Evolutionary conservation across 2,888 invertebrate species (phyloP).

Genomic region (Sphinx pinastri): DNA sequence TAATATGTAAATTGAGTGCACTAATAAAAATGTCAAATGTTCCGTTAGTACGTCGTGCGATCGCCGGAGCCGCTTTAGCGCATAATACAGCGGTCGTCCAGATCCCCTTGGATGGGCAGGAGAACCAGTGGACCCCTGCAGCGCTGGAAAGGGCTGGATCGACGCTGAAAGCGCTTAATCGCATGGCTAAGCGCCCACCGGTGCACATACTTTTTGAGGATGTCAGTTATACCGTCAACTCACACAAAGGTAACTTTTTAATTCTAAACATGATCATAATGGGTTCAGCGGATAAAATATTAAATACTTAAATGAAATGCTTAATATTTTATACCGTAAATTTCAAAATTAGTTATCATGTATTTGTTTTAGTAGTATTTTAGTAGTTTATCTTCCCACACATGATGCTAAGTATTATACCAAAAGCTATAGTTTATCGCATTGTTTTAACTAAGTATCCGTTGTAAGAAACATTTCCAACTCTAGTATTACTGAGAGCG

Average conservation of each 20-base stretch:
- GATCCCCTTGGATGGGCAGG: conserved; percentile 51
- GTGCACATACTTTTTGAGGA: conserved; percentile 85
- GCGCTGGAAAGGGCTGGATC: conserved; percentile 78
- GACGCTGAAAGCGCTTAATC: conserved; percentile 79
- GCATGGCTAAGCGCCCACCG: conserved; percentile 84
- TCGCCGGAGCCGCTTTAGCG: conserved; percentile 69
- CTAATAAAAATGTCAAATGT: conserved; percentile 60
- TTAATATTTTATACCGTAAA: too few species aligned
- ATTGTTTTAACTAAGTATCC: too few species aligned
- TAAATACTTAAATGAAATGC: too few species aligned
- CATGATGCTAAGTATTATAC: too few species aligned
- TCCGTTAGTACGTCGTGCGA: conserved; percentile 73
- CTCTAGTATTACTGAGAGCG: too few species aligned
- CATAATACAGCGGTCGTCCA: conserved; percentile 55
- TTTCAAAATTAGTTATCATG: too few species aligned
- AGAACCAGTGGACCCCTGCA: conserved; percentile 76
- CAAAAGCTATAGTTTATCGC: too few species aligned
- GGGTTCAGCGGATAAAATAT: too few species aligned
- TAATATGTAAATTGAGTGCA: conserved; percentile 25
- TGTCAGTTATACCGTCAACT: conserved; percentile 79
- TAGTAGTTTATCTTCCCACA: too few species aligned
- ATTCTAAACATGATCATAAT: not conserved
- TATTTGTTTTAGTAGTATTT: too few species aligned
- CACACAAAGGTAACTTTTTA: conserved; percentile 64
- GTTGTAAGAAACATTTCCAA: too few species aligned